phyloP scores from a whole-genome alignment of 2,888 invertebrate genomes.

The Hypomecis atomaria region DNA sequence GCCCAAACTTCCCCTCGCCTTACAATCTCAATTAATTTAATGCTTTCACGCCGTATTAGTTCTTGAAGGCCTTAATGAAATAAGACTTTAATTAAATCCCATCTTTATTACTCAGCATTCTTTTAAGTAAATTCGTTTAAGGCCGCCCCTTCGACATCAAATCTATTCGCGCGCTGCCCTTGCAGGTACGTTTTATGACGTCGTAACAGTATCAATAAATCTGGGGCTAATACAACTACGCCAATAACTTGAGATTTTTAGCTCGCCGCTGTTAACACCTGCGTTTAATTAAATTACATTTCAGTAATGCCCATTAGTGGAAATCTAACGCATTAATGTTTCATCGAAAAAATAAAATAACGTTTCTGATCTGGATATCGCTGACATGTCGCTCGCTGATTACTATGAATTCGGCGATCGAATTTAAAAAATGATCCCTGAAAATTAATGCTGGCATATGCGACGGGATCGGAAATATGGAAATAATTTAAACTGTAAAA shows the following conservation, averaged over 20 bases:
- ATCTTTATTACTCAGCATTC: slow-evolving; percentile 40
- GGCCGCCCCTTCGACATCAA: slow-evolving; percentile 40
- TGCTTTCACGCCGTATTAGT: slow-evolving; percentile 35
- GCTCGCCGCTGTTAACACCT: slow-evolving; percentile 44
- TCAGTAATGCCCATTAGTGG: slow-evolving; percentile 41
- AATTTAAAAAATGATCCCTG: slow-evolving; percentile 38
- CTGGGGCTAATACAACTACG: slow-evolving; percentile 43
- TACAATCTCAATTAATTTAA: slow-evolving; percentile 39
- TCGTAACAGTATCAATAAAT: slow-evolving; percentile 50
- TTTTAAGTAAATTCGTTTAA: slow-evolving; percentile 44
- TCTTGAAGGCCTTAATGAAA: slow-evolving; percentile 35
- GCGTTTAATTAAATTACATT: slow-evolving; percentile 45
- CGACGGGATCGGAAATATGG: slow-evolving; percentile 41
- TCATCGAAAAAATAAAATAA: slow-evolving; percentile 19
- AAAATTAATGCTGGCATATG: slow-evolving; percentile 42
- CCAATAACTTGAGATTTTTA: slow-evolving; percentile 43
- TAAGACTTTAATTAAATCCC: slow-evolving; percentile 42
- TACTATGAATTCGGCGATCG: slow-evolving; percentile 37
- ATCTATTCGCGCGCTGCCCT: slow-evolving; percentile 41
- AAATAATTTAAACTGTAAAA: slow-evolving; percentile 43
- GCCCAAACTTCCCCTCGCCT: slow-evolving; percentile 40
- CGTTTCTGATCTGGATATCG: slow-evolving; percentile 48
- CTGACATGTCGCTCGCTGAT: slow-evolving; percentile 44
- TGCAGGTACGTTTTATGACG: slow-evolving; percentile 48
- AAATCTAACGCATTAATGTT: slow-evolving; percentile 18